A percentile compares a stretch with the other conserved stretches of the same genome.
Evolutionary conservation across 2,113 vertebrate species (phyloP).

Genomic region (Acanthisitta chloris): DNA sequence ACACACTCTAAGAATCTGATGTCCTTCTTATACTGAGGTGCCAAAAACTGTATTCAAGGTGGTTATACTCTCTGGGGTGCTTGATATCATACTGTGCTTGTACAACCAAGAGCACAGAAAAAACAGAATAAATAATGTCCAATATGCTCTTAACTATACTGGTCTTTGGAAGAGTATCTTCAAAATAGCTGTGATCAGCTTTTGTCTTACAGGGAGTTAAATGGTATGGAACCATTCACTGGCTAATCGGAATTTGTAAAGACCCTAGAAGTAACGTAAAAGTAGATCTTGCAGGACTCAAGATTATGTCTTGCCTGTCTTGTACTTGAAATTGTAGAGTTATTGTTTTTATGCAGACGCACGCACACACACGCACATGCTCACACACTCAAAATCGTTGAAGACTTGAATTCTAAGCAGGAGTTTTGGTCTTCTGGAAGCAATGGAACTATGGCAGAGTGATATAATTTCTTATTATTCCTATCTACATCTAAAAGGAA

Average conservation of each 20-base stretch:
- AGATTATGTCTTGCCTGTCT: neutral
- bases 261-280: neutral
- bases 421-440: neutral
- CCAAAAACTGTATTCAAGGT: neutral
- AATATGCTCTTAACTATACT: neutral
- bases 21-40: neutral
- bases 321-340: neutral
- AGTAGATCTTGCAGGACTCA: neutral
- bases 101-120: neutral
- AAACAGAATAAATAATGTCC: neutral
- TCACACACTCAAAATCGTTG: neutral
- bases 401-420: neutral
- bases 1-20: neutral
- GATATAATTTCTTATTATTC: neutral
- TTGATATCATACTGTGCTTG: neutral
- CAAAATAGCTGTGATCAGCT: fast-evolving
- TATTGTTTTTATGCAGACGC: neutral
- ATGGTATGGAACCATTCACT: neutral
- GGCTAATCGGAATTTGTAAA: neutral
- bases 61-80: neutral
- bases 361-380: fast-evolving
- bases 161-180: neutral
- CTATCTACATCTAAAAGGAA: neutral
- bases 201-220: neutral
- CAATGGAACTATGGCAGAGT: neutral